Base-by-base conservation (phyloP, 2,888 invertebrate genomes). In the Cyclophora punctaria region DNA sequence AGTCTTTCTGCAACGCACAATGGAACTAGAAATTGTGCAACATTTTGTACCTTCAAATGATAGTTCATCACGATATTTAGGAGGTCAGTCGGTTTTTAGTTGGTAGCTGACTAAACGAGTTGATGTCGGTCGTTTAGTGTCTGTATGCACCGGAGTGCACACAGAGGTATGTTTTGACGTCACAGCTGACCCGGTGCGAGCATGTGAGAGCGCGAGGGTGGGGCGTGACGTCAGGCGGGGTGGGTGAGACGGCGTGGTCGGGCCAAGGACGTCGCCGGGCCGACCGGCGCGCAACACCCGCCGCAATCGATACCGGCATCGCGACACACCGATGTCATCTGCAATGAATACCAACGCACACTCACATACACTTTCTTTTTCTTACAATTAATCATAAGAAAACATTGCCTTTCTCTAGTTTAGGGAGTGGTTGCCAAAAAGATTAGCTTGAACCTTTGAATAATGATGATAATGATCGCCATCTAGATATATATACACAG, bases 201-300 rank as follows among this genome's bases (percentile, higher is more conserved):
- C 78, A 71, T 74, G 75, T 71, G 71, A 71, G 71, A 71, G 68
- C 63, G 69, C 63, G 69, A 69, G 80, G 63, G 75, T 69, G 74
- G 70, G 75, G 60, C 57, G 79, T 83, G 83, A 83, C 84, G 86
- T 84, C 80, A 81, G 67, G 51, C 51, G 64, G 73, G 73, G 68
- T 66, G 67, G 66, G 66, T 62, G 72, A 75, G 80, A 79, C 79
- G 76, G 75, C 75, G 71, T 75, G 77, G 73, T 74, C 62, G 75
- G 80, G 82, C 85, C 87, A 87, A 87, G 87, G 87, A 79, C 87
- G 85, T 86, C 85, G 77, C 84, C 84, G 71, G 77, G 86, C 83
- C 86, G 84, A 85, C 86, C 72, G 79, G 67, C 79, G 76, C 82
- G 83, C 79, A 79, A 84, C 84, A 85, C 74, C 77, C 74, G 67